Percentiles rank a stretch among this genome's conserved stretches.
phyloP scores from a whole-genome alignment of 1,140 invertebrate genomes.

The Globodera ellingtonae region DNA sequence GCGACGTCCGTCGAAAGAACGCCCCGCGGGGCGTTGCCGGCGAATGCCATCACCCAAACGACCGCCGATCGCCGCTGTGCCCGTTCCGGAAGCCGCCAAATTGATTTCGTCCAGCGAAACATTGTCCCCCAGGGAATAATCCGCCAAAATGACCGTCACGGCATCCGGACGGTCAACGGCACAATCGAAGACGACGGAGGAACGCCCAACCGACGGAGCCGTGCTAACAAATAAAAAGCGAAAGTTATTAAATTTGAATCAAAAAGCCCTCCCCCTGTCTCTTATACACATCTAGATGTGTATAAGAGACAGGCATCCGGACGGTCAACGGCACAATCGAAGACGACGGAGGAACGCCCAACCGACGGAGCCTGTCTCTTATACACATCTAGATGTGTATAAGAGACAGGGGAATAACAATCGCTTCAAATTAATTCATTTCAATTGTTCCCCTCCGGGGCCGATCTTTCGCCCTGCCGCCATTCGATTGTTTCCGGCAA shows the following conservation, averaged over 20 bases:
- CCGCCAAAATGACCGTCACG: background rate
- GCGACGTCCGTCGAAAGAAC: conserved; percentile 3
- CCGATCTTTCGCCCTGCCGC: background rate
- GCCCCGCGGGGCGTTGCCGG: background rate
- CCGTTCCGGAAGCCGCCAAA: background rate
- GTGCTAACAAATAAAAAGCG: background rate
- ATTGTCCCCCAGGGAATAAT: background rate
- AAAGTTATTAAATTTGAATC: too few species aligned
- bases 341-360: background rate
- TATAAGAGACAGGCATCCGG: too few species aligned
- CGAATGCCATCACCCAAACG: conserved; percentile 7
- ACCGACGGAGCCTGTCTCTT: background rate
- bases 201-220: background rate
- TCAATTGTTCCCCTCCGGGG: background rate
- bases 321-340: background rate
- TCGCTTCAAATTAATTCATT: too few species aligned
- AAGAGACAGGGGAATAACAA: too few species aligned
- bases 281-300: too few species aligned
- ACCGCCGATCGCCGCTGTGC: background rate
- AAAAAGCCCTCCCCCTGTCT: too few species aligned
- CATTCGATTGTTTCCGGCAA: background rate
- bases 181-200: background rate
- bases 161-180: background rate
- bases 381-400: too few species aligned
- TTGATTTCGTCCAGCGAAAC: conserved; percentile 1